phyloP scores from a whole-genome alignment of 2,888 invertebrate species.

The Tuberolachnus salignus region DNA sequence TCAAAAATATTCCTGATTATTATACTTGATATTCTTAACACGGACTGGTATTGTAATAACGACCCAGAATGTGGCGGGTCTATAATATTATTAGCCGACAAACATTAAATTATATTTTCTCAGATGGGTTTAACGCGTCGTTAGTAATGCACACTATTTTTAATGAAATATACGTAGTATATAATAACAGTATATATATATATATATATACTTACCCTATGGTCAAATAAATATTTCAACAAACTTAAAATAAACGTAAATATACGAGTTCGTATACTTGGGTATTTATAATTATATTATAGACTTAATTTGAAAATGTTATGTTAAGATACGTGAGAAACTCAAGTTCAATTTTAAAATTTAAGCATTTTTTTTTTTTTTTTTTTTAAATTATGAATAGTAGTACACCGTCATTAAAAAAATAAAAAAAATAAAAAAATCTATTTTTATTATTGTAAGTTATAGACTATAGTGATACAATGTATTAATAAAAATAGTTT shows the following conservation, averaged over 20 bases:
- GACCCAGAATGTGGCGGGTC: neutral
- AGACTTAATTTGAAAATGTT: too few species aligned
- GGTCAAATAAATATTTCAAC: constrained; percentile 4
- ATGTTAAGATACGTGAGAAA: too few species aligned
- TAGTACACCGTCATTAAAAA: too few species aligned
- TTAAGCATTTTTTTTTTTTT: too few species aligned
- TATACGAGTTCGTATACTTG: neutral
- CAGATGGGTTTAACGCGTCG: constrained; percentile 2
- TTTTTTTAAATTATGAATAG: too few species aligned
- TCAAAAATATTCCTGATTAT: neutral
- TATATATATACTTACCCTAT: too few species aligned
- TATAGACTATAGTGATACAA: too few species aligned
- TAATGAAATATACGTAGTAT: too few species aligned
- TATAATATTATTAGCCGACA: neutral
- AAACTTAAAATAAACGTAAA: neutral
- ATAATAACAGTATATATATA: neutral
- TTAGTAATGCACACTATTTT: constrained; percentile 2
- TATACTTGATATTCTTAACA: neutral
- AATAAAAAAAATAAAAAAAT: too few species aligned
- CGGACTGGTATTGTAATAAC: constrained; percentile 5
- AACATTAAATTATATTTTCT: neutral
- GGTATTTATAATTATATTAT: neutral
- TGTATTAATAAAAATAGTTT: too few species aligned
- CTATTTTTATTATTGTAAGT: too few species aligned
- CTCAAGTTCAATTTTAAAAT: too few species aligned